Percentiles rank a stretch among this genome's conserved stretches.
These are phyloP conservation scores for Zosterops hypoxanthus DNA, from an alignment of 2,113 vertebrate genomes.

Conservation along the genomic window DNA sequence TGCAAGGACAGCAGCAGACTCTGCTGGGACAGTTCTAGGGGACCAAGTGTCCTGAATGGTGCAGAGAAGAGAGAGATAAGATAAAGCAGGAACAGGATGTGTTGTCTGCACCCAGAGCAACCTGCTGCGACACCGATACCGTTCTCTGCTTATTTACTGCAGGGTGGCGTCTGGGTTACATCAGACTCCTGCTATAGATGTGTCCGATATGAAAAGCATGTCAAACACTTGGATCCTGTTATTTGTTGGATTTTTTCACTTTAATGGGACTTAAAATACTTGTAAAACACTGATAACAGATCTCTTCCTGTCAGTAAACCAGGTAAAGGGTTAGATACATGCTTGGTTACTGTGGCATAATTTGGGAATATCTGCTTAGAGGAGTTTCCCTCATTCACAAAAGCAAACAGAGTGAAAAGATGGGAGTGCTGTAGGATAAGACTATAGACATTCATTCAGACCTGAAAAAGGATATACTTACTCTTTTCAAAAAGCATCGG, in stretches of 20 bases:
- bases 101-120: not conserved
- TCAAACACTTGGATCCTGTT: not conserved
- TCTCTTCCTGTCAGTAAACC: not conserved
- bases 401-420: not conserved
- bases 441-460: not conserved
- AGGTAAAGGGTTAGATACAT: not conserved
- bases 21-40: not conserved
- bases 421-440: not conserved
- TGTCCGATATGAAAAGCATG: not conserved
- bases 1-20: not conserved
- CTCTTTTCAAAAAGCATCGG: constrained; percentile 92
- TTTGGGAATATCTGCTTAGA: not conserved
- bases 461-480: constrained; percentile 68
- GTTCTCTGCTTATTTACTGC: not conserved
- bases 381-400: not conserved
- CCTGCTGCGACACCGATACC: not conserved
- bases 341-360: not conserved
- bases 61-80: not conserved
- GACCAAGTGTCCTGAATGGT: not conserved
- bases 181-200: not conserved
- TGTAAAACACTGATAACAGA: not conserved
- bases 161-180: not conserved
- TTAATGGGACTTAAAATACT: not conserved
- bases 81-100: not conserved
- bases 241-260: not conserved